These are phyloP conservation scores for Stenodema calcarata DNA, from an alignment of 2,888 invertebrate genomes.

Conservation along the genomic window DNA sequence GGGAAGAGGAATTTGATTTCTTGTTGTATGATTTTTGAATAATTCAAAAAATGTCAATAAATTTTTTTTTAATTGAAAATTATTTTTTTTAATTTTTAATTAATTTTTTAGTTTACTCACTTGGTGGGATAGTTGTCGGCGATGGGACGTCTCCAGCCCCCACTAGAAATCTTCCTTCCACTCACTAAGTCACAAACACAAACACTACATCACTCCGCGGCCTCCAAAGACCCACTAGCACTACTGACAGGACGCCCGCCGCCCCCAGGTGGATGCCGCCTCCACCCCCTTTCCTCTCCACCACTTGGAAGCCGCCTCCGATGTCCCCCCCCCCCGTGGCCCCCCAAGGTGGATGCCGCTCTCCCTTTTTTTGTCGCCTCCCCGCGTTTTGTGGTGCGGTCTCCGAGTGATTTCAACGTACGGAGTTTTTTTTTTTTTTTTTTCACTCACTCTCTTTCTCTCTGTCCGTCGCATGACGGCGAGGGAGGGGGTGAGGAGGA, in stretches of 20 bases:
- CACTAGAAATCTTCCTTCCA: conserved; percentile 15
- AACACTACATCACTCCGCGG: conserved; percentile 41
- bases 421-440: background rate
- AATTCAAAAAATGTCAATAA: background rate
- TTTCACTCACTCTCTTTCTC: background rate
- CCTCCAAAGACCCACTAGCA: conserved; percentile 35
- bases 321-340: background rate
- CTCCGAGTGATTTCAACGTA: conserved; percentile 36
- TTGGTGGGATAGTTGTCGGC: background rate
- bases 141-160: background rate
- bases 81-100: background rate
- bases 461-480: background rate
- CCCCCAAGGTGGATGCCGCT: background rate
- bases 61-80: background rate
- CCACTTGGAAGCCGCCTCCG: conserved; percentile 18
- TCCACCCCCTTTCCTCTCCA: conserved; percentile 11
- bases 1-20: no score
- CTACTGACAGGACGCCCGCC: conserved; percentile 14
- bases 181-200: conserved; percentile 36
- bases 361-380: background rate
- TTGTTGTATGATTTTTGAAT: no score
- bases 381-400: conserved; percentile 1
- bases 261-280: conserved; percentile 21
- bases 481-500: background rate
- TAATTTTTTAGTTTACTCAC: background rate